phyloP scores from a whole-genome alignment of 2,113 vertebrate species.

The Phodopus roborovskii region DNA sequence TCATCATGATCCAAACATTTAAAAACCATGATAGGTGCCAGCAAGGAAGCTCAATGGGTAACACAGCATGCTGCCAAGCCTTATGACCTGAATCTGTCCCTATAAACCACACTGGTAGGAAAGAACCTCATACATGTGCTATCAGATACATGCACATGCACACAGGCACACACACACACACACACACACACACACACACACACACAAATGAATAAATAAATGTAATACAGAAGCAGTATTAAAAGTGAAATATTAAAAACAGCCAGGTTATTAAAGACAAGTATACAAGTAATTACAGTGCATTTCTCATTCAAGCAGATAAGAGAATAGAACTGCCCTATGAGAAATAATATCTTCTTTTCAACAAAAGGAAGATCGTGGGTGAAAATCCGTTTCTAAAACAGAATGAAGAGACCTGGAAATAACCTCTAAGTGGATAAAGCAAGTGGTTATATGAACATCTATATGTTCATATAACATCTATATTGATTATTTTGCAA shows the following conservation, averaged over 20 bases:
- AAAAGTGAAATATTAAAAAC: neutral
- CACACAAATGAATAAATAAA: neutral
- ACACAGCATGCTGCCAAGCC: neutral
- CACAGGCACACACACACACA: too few relatives aligned
- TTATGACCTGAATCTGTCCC: neutral
- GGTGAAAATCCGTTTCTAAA: neutral
- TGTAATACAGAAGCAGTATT: neutral
- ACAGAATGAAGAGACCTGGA: neutral
- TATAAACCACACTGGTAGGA: neutral
- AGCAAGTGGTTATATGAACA: neutral
- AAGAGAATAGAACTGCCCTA: neutral
- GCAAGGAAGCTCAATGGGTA: neutral
- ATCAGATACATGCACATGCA: too few relatives aligned
- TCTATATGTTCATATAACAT: neutral
- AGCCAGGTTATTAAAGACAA: neutral
- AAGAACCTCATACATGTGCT: neutral
- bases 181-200: too few relatives aligned
- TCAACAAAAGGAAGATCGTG: neutral
- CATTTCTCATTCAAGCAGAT: neutral
- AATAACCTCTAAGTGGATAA: neutral
- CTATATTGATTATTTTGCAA: neutral
- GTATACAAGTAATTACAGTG: neutral
- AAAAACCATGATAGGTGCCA: neutral
- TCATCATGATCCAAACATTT: neutral
- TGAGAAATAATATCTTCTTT: neutral